Evolutionary conservation across 2,113 vertebrate species (phyloP).

Genomic region (Vulpes vulpes): DNA sequence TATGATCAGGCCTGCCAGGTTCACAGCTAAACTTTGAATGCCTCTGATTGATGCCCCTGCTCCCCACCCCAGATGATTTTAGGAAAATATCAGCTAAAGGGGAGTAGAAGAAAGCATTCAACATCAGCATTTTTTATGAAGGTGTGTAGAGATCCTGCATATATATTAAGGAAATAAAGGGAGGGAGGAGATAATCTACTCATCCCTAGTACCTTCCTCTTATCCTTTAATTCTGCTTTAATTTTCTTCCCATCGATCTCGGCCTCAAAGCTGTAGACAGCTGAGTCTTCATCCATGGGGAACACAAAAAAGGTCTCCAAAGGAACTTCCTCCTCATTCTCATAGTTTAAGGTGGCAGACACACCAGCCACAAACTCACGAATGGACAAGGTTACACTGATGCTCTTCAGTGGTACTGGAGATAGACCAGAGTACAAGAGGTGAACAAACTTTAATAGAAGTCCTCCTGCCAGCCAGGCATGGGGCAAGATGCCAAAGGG

Average conservation of each 20-base stretch:
- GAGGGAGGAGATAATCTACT: not conserved
- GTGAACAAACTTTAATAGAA: not conserved
- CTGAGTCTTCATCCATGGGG: constrained; percentile 91
- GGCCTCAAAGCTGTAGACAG: constrained; percentile 91
- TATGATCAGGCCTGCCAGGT: no score
- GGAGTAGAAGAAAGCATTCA: not conserved
- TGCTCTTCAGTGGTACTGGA: constrained; percentile 90
- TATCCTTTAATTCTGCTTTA: constrained; percentile 90
- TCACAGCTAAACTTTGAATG: not conserved
- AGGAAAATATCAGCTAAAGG: not conserved
- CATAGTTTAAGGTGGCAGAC: constrained; percentile 89
- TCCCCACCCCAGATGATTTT: not conserved
- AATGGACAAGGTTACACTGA: constrained; percentile 88
- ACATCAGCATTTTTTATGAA: not conserved
- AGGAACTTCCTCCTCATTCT: constrained; percentile 89
- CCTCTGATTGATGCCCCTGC: not conserved
- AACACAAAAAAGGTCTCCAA: constrained; percentile 92
- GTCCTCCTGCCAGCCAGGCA: not conserved
- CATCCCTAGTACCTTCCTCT: constrained; percentile 83
- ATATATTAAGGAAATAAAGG: not conserved
- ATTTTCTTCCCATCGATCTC: constrained; percentile 88
- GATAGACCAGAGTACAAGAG: not conserved
- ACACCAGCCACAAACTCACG: constrained; percentile 91
- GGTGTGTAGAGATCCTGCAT: not conserved
- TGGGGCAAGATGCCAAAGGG: not conserved